Conservation (phyloP, 2,113 vertebrate species). For the Carassius carassius region DNA sequence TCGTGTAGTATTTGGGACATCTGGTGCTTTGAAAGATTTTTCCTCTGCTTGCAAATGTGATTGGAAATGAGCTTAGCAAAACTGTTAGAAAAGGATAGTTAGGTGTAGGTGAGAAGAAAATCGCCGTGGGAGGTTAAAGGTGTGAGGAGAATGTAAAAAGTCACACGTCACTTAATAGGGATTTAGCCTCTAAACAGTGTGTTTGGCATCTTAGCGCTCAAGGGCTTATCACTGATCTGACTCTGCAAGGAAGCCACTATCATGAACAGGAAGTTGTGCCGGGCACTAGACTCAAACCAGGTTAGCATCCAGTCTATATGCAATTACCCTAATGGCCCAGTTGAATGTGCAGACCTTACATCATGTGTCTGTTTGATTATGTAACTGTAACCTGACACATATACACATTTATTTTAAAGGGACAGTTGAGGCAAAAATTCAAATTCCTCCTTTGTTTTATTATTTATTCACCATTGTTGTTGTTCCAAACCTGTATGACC, state of each 20-base stretch:
- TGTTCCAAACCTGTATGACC: neutral
- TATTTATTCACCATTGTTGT: neutral
- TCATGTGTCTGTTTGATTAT: neutral
- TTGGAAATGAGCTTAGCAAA: neutral
- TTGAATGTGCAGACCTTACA: neutral
- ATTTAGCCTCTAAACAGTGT: slow-evolving; percentile 35
- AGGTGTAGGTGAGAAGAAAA: neutral
- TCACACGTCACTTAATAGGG: slow-evolving; percentile 16
- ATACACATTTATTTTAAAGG: neutral
- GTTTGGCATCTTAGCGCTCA: slow-evolving; percentile 17
- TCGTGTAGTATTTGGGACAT: neutral
- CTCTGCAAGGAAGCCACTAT: neutral
- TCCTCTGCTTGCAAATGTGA: neutral
- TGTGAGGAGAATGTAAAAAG: slow-evolving; percentile 26
- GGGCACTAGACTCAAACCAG: neutral
- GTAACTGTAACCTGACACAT: neutral
- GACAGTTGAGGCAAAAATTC: neutral
- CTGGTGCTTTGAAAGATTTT: neutral
- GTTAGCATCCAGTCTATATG: neutral
- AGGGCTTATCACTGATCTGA: slow-evolving; percentile 19
- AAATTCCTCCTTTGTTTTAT: neutral
- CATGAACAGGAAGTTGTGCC: neutral
- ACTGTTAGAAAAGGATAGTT: neutral
- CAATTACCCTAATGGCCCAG: slow-evolving; percentile 4
- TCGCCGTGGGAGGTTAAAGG: neutral